A percentile compares a stretch with the other conserved stretches of the same genome.
Evolutionary conservation across 2,113 vertebrate species (phyloP).

Genomic region (Salvelinus fontinalis): DNA sequence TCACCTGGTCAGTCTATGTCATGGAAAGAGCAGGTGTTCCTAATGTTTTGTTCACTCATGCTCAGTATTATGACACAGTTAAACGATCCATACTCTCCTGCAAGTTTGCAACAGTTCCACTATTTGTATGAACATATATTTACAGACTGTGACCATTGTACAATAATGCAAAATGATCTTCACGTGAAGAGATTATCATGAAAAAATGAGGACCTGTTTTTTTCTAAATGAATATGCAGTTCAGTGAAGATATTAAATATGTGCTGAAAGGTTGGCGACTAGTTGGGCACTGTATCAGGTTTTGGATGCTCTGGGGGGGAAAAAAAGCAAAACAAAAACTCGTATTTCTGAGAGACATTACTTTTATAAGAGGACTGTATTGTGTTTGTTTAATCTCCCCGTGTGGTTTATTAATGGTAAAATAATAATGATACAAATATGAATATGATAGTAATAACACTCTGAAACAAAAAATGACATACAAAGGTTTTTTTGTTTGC

Average conservation of each 20-base stretch:
- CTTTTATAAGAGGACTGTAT: constrained; percentile 96
- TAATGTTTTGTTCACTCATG: constrained; percentile 64
- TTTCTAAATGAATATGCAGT: constrained; percentile 80
- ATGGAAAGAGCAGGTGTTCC: too few relatives aligned
- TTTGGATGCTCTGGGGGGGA: constrained; percentile 90
- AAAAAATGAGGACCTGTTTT: constrained; percentile 76
- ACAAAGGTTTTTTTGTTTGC: constrained; percentile 80
- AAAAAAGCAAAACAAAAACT: constrained; percentile 81
- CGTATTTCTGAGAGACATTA: constrained; percentile 92
- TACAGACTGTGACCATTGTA: constrained; percentile 89
- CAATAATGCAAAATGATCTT: constrained; percentile 75
- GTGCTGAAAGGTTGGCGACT: constrained; percentile 77
- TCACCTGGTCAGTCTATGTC: too few relatives aligned
- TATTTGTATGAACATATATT: constrained; percentile 87
- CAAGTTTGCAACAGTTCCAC: constrained; percentile 95
- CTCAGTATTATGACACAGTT: constrained; percentile 96
- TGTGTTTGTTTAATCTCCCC: constrained; percentile 87
- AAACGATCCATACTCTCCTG: constrained; percentile 91
- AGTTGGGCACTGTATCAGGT: constrained; percentile 87
- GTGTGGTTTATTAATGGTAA: constrained; percentile 92
- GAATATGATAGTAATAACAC: constrained; percentile 65
- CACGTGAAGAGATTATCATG: constrained; percentile 33
- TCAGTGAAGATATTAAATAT: constrained; percentile 70
- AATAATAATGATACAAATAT: constrained; percentile 63
- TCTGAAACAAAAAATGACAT: constrained; percentile 65